Conservation (phyloP, 1,140 invertebrate genomes). For the Drosophila santomea region DNA sequence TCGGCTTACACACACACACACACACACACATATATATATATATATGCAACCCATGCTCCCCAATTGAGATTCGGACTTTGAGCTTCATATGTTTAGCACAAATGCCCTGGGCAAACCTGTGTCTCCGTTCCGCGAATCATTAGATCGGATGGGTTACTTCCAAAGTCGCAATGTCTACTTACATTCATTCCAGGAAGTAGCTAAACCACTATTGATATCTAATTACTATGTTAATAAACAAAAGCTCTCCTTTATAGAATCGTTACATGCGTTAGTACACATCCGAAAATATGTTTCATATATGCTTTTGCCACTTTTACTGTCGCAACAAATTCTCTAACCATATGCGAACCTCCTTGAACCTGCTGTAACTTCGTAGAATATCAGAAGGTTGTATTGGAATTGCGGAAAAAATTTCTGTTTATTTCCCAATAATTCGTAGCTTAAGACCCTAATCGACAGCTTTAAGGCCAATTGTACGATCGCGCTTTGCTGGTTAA, state of each 20-base stretch:
- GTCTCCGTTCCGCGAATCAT: not conserved
- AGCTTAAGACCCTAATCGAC: not conserved
- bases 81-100: slow-evolving; percentile 25
- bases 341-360: too few relatives aligned
- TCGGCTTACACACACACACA: slow-evolving; percentile 13
- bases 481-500: slow-evolving; percentile 16
- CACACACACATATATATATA: too few relatives aligned
- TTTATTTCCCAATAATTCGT: not conserved
- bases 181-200: slow-evolving; percentile 3
- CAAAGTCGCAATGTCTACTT: not conserved
- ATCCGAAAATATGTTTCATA: too few relatives aligned
- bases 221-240: not conserved
- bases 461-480: slow-evolving; percentile 30
- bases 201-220: not conserved
- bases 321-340: too few relatives aligned
- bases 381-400: not conserved
- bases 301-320: too few relatives aligned
- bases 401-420: not conserved
- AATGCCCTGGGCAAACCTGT: slow-evolving; percentile 11
- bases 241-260: not conserved
- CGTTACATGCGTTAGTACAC: too few relatives aligned
- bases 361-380: too few relatives aligned
- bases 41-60: slow-evolving; percentile 4
- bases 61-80: slow-evolving; percentile 54
- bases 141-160: slow-evolving; percentile 10